Base-by-base conservation (phyloP, 2,888 invertebrate genomes). In the Campopleginae sp. region DNA sequence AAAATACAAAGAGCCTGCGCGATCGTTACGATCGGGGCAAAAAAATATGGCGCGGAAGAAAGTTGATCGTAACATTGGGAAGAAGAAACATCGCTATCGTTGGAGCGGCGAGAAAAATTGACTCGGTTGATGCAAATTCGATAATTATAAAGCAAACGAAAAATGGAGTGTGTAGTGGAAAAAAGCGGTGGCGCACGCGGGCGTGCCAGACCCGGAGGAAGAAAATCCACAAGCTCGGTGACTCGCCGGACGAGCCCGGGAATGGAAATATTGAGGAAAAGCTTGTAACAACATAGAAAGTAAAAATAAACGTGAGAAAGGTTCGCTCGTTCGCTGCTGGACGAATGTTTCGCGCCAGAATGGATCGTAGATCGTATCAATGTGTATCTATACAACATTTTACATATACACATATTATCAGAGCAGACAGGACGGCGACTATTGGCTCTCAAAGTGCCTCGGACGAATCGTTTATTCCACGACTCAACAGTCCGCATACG, bases 371-470 rank as follows among this genome's bases (percentile, higher is more conserved):
- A 54, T 76, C 51, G 42, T 76, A 66, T 48, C 44, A 19, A 76
- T 12, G 31, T 46, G 33, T 75, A 19, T 38, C 19, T 33, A 19
- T 61, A 65, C 33, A 42, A 5, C 14, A 27, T 5, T 58, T 12
- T 42, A 51, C 44, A 31, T 51, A 58, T 65, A 51, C 27, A 66
- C 66, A 54, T 66, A 70, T 72, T 46, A 44, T 51, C 38, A 78
- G 82, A 82, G 70, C 38, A 78, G 82, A 82, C 81, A 71, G 61
- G 42, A 72, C 27, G 82, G 72, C 82, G 82, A 78, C 77, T 77
- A 71, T 82, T 66, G 71, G 82, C 71, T 70, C 54, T 61, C 51
- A 65, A 48, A 76, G 77, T 54, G 33, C 65, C 63, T 66, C 77
- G 44, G 63, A 46, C 82, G 48, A 66, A 72, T 48, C 77, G 71